Evolutionary conservation across 2,888 invertebrate genomes (phyloP), one percentile per base, ranked within the genome.

Genomic region (Dryobotodes eremita): DNA sequence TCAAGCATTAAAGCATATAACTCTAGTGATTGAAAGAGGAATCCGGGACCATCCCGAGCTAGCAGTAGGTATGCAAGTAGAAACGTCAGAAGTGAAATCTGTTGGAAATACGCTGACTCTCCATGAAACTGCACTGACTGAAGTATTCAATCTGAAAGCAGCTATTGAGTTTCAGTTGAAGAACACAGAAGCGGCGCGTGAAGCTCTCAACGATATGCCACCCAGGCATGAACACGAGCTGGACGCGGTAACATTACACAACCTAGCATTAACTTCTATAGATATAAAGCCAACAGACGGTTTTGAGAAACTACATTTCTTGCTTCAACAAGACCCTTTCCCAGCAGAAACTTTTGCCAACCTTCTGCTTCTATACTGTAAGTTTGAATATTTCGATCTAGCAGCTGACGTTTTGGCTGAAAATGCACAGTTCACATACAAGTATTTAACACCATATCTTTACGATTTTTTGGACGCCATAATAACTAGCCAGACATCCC

Each of bases 311-410:
- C 92, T 97, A 5, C 97, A 97, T 92, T 99, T 99, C 95, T 97
- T 99, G 36, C 97, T 99, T 48, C 99, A 99, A 92, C 99, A 99
- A 92, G 99, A 99, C 92, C 99, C 99, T 5, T 99, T 99, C 93
- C 99, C 99, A 7, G 98, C 99, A 23, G 99, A 99, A 97, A 99
- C 99, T 0, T 99, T 99, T 94, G 98, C 99, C 1, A 99, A 99
- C 95, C 97, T 99, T 36, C 96, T 99, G 65, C 97, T 99, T 7
- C 97, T 99, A 1, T 99, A 99, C 93, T 99, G 99, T 93, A 99
- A 99, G 94, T 99, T 99, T 94, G 99, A 99, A 95, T 99, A 99
- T 93, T 99, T 98, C 92, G 99, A 99, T 94, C 97, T 99, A 81
- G 99, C 99, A 17, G 99, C 99, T 0, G 99, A 99, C 96, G 98